Percentiles rank a stretch among this genome's conserved stretches.
Conservation (phyloP, 53 echinoderm and acorn worm genomes). For the Patiria pectinifera region DNA sequence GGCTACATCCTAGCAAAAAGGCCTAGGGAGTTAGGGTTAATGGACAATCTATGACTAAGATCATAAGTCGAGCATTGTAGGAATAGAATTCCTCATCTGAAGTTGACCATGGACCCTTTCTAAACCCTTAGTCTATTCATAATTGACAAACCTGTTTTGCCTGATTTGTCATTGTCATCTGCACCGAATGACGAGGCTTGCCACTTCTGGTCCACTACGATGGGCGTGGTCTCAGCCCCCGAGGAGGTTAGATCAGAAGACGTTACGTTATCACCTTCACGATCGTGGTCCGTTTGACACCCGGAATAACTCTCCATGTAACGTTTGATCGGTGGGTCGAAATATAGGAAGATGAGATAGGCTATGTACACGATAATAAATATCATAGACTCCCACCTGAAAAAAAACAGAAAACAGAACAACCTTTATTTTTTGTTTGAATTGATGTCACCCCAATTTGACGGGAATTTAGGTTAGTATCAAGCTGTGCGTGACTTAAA, state of each 20-base stretch:
- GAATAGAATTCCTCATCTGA: too few species aligned
- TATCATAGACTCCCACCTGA: constrained; percentile 80
- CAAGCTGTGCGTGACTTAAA: too few species aligned
- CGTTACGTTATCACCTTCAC: neutral
- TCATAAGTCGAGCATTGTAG: too few species aligned
- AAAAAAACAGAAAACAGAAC: neutral
- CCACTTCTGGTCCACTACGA: neutral
- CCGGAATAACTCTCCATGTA: neutral
- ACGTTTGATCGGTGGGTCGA: constrained; percentile 67
- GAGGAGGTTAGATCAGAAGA: neutral
- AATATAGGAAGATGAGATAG: constrained; percentile 81
- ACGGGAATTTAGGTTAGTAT: too few species aligned
- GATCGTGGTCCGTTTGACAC: constrained; percentile 4
- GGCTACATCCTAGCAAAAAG: too few species aligned
- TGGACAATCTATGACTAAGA: too few species aligned
- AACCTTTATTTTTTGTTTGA: neutral
- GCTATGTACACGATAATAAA: constrained; percentile 69
- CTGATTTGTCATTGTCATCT: neutral
- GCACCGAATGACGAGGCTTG: neutral
- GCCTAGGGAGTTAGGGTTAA: too few species aligned
- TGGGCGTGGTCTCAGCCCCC: neutral
- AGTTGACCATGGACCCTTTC: too few species aligned
- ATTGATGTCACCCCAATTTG: neutral
- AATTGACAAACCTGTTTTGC: neutral
- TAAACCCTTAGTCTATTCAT: too few species aligned